Conservation (phyloP, 2,888 invertebrate genomes). For the Tuta absoluta region DNA sequence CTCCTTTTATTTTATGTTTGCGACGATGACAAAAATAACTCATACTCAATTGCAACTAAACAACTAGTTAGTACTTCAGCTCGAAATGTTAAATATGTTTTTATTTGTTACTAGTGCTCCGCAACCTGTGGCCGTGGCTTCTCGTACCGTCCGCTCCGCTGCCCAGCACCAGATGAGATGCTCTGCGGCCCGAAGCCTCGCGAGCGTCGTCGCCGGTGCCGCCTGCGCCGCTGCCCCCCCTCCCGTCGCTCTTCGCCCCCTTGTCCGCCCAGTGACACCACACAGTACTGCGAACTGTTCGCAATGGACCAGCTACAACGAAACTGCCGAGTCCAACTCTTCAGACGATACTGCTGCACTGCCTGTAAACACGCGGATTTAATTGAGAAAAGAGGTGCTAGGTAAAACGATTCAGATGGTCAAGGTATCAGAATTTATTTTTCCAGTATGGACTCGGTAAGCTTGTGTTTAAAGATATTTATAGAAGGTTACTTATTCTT, state of each 20-base stretch:
- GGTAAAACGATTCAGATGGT: conserved; percentile 23
- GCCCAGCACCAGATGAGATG: conserved; percentile 72
- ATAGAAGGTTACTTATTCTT: no score
- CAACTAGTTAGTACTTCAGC: no score
- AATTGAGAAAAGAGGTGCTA: conserved; percentile 26
- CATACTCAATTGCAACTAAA: no score
- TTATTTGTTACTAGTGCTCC: conserved; percentile 79
- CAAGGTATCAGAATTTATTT: not conserved
- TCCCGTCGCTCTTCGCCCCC: conserved; percentile 27
- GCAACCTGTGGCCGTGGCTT: conserved; percentile 82
- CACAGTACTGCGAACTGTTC: conserved; percentile 75
- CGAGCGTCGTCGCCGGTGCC: conserved; percentile 77
- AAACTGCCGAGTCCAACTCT: conserved; percentile 81
- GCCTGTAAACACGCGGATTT: conserved; percentile 63
- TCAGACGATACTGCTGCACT: conserved; percentile 82
- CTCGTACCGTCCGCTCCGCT: conserved; percentile 77
- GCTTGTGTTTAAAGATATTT: not conserved
- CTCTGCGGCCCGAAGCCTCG: conserved; percentile 80
- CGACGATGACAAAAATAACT: no score
- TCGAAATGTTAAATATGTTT: not conserved
- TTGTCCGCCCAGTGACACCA: conserved; percentile 62
- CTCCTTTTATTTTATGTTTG: no score
- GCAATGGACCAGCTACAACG: conserved; percentile 61
- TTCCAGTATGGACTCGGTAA: not conserved
- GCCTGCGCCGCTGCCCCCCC: conserved; percentile 59